Evolutionary conservation across 2,113 vertebrate genomes (phyloP).

Genomic region (Bos indicus): DNA sequence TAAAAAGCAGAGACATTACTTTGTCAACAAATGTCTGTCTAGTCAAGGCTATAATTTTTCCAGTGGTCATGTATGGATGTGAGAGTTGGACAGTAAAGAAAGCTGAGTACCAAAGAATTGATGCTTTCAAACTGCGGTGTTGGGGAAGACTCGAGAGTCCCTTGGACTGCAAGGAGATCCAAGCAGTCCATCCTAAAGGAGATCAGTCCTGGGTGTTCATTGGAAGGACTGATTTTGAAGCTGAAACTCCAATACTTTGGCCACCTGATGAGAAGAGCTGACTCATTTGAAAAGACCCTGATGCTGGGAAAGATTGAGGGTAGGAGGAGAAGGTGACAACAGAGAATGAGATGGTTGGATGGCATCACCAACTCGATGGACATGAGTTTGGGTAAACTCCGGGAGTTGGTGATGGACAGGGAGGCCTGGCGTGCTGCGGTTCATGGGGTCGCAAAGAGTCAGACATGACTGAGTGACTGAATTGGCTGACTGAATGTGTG

Average conservation of each 20-base stretch:
- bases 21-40: neutral
- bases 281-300: neutral
- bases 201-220: neutral
- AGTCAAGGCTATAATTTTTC: neutral
- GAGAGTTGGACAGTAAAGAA: neutral
- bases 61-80: neutral
- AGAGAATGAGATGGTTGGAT: neutral
- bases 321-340: neutral
- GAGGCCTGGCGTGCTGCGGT: neutral
- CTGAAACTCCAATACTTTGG: neutral
- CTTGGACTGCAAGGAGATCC: neutral
- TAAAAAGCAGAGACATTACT: neutral
- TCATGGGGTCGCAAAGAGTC: fast-evolving
- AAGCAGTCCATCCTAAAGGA: neutral
- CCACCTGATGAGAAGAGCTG: neutral
- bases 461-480: neutral
- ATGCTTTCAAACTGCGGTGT: neutral
- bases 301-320: neutral
- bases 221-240: neutral
- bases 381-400: neutral
- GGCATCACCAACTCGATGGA: neutral
- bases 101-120: neutral
- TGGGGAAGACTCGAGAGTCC: neutral
- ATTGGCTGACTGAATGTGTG: neutral
- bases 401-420: neutral